These are phyloP conservation scores for Champsocephalus gunnari DNA, from an alignment of 2,797 vertebrate species.

Conservation along the genomic window DNA sequence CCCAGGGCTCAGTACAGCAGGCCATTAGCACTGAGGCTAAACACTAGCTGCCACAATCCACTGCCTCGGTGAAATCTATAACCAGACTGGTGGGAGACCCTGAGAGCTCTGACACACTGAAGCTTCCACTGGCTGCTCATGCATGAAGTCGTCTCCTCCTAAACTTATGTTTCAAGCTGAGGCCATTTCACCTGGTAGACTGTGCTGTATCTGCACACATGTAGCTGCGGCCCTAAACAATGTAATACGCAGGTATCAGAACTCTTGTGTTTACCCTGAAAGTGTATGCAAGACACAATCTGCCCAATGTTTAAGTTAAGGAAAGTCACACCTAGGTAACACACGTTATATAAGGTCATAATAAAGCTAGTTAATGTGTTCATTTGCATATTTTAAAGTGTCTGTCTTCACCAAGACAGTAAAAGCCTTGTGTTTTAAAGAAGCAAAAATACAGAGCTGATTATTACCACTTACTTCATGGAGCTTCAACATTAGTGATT, in stretches of 20 bases:
- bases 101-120: conserved; percentile 21
- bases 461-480: too few species aligned
- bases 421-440: neutral
- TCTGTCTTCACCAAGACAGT: neutral
- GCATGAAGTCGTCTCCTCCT: conserved; percentile 26
- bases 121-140: conserved; percentile 44
- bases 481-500: too few species aligned
- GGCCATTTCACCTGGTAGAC: conserved; percentile 10
- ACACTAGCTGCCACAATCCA: conserved; percentile 62
- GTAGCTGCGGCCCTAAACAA: neutral
- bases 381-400: conserved; percentile 15
- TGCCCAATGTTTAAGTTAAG: neutral
- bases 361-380: conserved; percentile 4
- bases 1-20: conserved; percentile 69
- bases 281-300: neutral
- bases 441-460: too few species aligned
- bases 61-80: conserved; percentile 64
- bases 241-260: neutral
- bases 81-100: conserved; percentile 42
- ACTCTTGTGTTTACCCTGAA: neutral
- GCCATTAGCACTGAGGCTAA: conserved; percentile 73
- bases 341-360: neutral
- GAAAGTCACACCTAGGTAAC: conserved; percentile 9
- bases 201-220: conserved; percentile 11
- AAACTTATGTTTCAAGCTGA: conserved; percentile 24